phyloP scores from a whole-genome alignment of 1,140 invertebrate genomes.

The Parapsyche elsis region DNA sequence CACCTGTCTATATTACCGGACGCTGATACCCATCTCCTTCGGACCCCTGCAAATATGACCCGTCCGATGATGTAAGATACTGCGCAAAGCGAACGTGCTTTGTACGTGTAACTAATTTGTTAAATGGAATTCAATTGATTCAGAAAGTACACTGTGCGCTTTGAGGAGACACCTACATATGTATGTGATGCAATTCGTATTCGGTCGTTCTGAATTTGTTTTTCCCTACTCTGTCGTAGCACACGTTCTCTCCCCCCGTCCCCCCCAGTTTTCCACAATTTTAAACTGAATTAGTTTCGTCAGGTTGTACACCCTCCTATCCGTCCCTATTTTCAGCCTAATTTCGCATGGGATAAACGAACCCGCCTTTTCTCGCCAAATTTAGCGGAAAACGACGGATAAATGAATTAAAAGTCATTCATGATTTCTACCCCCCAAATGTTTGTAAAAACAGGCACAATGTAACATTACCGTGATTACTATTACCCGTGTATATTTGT shows the following conservation, averaged over 20 bases:
- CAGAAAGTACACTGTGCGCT: too few species aligned
- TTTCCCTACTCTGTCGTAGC: neutral
- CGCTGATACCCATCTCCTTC: conserved; percentile 3
- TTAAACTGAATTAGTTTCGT: conserved; percentile 36
- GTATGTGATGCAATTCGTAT: too few species aligned
- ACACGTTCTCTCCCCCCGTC: neutral
- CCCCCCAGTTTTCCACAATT: neutral
- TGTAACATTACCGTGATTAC: too few species aligned
- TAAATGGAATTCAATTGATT: neutral
- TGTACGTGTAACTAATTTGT: neutral
- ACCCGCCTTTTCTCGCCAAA: neutral
- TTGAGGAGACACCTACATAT: too few species aligned
- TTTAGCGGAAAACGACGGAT: conserved; percentile 11
- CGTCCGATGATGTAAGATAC: neutral
- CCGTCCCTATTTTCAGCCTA: conserved; percentile 5
- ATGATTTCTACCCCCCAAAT: neutral
- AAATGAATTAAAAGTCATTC: conserved; percentile 7
- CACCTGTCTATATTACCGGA: conserved; percentile 11
- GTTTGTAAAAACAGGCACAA: neutral
- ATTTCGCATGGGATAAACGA: conserved; percentile 2
- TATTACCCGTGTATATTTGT: too few species aligned
- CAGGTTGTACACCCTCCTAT: neutral
- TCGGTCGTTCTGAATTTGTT: neutral
- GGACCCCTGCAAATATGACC: neutral
- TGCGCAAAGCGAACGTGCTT: neutral